Percentiles rank a stretch among this genome's conserved stretches.
Conservation (phyloP, 2,113 vertebrate genomes). For the Phylloscopus trochilus region DNA sequence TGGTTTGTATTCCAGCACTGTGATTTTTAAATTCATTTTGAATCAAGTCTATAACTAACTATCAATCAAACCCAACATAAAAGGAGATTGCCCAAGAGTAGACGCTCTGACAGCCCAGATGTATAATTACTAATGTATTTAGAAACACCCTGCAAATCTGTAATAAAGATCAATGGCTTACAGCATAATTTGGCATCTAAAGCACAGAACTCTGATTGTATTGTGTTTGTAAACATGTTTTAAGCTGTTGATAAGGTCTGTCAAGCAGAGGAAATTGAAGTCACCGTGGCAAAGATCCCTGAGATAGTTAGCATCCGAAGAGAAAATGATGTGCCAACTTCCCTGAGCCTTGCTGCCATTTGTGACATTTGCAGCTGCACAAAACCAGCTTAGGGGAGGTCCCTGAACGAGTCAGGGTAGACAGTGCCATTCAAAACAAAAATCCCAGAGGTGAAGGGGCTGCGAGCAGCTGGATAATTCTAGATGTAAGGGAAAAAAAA, state of each 20-base stretch:
- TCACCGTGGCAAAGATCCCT: conserved; percentile 46
- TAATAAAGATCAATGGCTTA: conserved; percentile 68
- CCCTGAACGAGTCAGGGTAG: conserved; percentile 31
- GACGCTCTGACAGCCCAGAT: conserved; percentile 26
- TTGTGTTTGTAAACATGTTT: conserved; percentile 62
- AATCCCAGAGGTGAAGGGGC: neutral
- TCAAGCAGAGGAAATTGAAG: conserved; percentile 59
- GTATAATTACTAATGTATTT: conserved; percentile 58
- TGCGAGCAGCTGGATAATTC: neutral
- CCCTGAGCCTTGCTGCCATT: neutral
- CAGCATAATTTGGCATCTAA: conserved; percentile 52
- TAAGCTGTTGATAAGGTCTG: conserved; percentile 59
- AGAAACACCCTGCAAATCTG: conserved; percentile 41
- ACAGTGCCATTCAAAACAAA: conserved; percentile 31
- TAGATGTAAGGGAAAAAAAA: neutral
- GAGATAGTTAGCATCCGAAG: conserved; percentile 42
- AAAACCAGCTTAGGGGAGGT: conserved; percentile 24
- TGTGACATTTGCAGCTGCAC: conserved; percentile 1
- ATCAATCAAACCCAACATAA: conserved; percentile 39
- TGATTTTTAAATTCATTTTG: neutral
- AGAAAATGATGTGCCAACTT: conserved; percentile 43
- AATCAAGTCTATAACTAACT: neutral
- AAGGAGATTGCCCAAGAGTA: conserved; percentile 46
- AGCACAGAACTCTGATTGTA: conserved; percentile 28
- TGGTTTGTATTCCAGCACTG: neutral